Conservation (phyloP, 2,797 vertebrate species). For the Periparus ater region DNA sequence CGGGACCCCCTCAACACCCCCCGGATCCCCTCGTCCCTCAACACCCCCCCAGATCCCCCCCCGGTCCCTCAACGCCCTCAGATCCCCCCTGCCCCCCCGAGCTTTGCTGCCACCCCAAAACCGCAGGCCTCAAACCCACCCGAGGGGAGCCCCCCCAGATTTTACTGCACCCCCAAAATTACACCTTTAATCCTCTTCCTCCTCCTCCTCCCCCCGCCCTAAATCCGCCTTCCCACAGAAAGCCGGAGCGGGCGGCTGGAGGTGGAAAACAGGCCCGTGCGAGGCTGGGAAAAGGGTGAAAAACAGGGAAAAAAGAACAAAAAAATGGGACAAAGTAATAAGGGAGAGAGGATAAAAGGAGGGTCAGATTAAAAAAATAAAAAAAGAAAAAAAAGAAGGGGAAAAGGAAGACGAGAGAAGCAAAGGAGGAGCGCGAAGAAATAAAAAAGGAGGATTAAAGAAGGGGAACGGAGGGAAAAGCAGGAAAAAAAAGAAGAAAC, state of each 20-base stretch:
- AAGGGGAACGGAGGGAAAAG: not conserved
- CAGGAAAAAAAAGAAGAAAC: not conserved
- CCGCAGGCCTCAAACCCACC: no score
- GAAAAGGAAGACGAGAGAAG: not conserved
- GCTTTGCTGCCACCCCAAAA: no score
- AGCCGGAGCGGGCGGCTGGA: not conserved
- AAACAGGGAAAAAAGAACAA: not conserved
- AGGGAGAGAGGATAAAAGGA: not conserved
- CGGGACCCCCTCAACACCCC: no score
- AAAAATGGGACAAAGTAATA: no score
- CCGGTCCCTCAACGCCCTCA: no score
- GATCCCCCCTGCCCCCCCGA: not conserved
- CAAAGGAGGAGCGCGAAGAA: not conserved
- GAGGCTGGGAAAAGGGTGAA: not conserved
- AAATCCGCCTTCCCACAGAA: not conserved
- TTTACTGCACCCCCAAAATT: not conserved
- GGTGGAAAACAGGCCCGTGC: not conserved
- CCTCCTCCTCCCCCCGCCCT: not conserved
- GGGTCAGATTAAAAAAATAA: fast-evolving
- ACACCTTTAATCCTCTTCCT: not conserved
- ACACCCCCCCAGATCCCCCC: no score
- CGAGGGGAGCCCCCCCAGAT: not conserved
- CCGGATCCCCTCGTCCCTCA: no score
- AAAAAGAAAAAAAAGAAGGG: no score
- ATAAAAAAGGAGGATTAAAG: not conserved